Evolutionary conservation across 2,888 invertebrate species (phyloP), one percentile per base, ranked within the genome.

Genomic region (Acleris holmiana): DNA sequence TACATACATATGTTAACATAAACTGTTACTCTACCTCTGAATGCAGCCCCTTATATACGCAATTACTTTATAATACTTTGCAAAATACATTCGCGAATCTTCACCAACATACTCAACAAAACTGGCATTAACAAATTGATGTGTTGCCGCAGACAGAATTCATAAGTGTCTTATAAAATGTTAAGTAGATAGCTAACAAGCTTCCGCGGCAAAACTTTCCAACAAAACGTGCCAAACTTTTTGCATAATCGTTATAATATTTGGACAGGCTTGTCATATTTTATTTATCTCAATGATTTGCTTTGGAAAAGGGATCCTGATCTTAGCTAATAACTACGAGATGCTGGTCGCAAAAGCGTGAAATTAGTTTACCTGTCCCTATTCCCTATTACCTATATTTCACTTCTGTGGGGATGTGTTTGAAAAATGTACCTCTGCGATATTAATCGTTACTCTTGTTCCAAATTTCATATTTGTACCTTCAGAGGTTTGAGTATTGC

Each of bases 111-210:
- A 35, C 50, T 35, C 48, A 19, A 23, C 47, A 23, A 25, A 51
- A 21, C 29, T 50, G 47, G 51, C 21, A 57, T 55, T 51, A 63
- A 63, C 63, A 62, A 47, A 58, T 48, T 23, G 47, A 53, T 46
- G 57, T 51, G 46, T 63, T 64, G 41, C 53, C 58, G 53, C 35
- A 41, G 58, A 46, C 47, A 23, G 35, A 57, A 57, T 58, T 47
- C 47, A 18, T 63, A 63, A 57, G 57, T 63, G 57, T 25, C 23
- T 53, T 50, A 58, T 57, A 53, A 56, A 64, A 64, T 64, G 51
- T 57, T 63, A 64, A 53, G 58, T 53, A 48, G 40, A 17, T 63
- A 40, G 18, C 40, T 58, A 64, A 53, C 63, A 40, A 58, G 58
- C 53, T 53, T 53, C 15, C 8, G 40, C 47, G 10, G 13, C 35